Evolutionary conservation across 2,888 invertebrate species (phyloP), one percentile per base, ranked within the genome.

Genomic region (Macrosiphum euphorbiae): DNA sequence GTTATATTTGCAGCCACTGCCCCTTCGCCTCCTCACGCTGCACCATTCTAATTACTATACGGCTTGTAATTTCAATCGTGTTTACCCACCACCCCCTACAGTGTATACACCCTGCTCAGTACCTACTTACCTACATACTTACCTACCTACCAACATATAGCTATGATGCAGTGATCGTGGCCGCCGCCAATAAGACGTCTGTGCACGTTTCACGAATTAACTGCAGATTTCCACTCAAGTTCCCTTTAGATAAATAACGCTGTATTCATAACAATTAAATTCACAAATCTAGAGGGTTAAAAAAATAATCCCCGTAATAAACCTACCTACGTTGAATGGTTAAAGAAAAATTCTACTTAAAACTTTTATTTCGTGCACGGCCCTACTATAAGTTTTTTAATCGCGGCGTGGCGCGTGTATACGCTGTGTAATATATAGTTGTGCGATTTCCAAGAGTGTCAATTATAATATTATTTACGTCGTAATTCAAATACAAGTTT

Each of bases 11-110:
- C 91, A 47, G 61, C 86, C 84, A 11, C 61, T 3, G 7, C 47
- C 50, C 87, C 5, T n/a, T 41, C 13, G 2, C n/a, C 86, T 28
- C 41, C 84, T 28, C 20, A 16, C 5, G 26, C 2, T 13, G 47
- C 16, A 85, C 93, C 85, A 58, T 93, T 89, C 89, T 93, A 89
- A 93, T 93, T 93, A 89, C 89, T 85, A 13, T 89, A 89, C 44
- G 89, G 84, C 93, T 93, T 93, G 93, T 93, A 93, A 89, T 93
- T 93, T 93, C 93, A 93, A 93, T 93, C 89, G 89, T 44, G 89
- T 85, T 47, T n/a, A 44, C 92, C 35, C 44, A 0, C 44, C 8
- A 24, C 35, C 61, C 50, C n/a, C 50, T 26, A 11, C 13, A 41
- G 35, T 16, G n/a, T n/a, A n/a, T 67, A 67, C 35, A 35, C 55